Evolutionary conservation across 2,113 vertebrate species (phyloP).

Genomic region (Paedocypris sp.): DNA sequence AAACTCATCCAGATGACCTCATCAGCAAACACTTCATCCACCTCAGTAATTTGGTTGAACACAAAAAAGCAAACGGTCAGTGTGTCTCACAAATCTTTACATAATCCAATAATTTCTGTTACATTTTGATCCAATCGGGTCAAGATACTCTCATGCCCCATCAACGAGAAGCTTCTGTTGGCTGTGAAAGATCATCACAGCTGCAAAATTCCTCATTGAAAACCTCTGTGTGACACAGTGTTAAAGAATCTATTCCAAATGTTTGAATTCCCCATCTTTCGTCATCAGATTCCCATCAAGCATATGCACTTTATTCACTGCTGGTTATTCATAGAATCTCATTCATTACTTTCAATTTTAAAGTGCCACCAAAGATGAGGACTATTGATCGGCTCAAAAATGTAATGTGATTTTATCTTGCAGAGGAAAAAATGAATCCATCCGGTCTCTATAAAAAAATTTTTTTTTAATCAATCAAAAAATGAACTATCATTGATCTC

Average conservation of each 20-base stretch:
- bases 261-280: background rate
- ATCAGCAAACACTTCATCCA: conserved; percentile 61
- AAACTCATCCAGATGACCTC: conserved; percentile 27
- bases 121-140: background rate
- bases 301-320: background rate
- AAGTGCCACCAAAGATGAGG: background rate
- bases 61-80: conserved; percentile 37
- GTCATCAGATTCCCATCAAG: background rate
- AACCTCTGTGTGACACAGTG: no score
- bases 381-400: no score
- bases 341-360: conserved; percentile 15
- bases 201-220: background rate
- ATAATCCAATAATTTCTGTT: background rate
- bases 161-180: background rate
- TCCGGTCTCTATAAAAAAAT: no score
- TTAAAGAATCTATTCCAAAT: background rate
- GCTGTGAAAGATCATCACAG: background rate
- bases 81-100: background rate
- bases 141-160: background rate
- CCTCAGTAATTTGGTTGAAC: conserved; percentile 50
- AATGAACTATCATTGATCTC: no score
- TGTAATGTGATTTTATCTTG: no score
- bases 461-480: no score
- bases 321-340: no score
- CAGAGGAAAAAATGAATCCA: no score